Evolutionary conservation across 2,113 vertebrate genomes (phyloP), one percentile per base, ranked within the genome.

Genomic region (Amazona guildingii): DNA sequence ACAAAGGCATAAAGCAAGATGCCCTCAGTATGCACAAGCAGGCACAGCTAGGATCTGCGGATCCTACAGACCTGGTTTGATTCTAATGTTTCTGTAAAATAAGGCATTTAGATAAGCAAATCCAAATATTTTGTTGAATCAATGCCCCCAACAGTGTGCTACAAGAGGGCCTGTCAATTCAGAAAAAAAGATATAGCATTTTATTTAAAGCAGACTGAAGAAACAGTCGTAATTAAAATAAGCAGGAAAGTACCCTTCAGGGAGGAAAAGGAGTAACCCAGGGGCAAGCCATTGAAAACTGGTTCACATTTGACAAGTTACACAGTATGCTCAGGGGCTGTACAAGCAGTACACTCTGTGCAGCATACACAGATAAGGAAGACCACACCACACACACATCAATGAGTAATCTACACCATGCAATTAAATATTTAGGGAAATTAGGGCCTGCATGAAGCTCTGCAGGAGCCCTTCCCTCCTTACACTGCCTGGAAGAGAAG

Each of bases 361-460:
- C 79, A 83, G 85, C 75, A 46, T 10, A 43, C 67, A 62, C 90
- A 83, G 64, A 80, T 37, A 78, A 64, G 59, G 33, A 37, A 49
- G 88, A 63, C 43, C 92, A 83, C 64, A 35, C 79, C 18, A 18
- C 35, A 77, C 44, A 73, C 55, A 28, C n/a, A 69, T 16, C 83
- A 43, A 13, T 11, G 78, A 54, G 52, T 13, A 83, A 88, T 33
- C 35, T 25, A 44, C 88, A 90, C 31, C 55, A 7, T 48, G 73
- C 33, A 92, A 94, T 90, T 95, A 77, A 94, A 88, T 37, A 75
- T 78, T 94, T 62, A 86, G 80, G 49, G 76, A 90, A 92, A 86
- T 75, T 2, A 86, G 52, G 79, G 64, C 48, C 67, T 68, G 64
- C 55, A 68, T 2, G 9, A 82, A 86, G 88, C 86, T 90, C 64